Evolutionary conservation across 2,888 invertebrate species (phyloP), one percentile per base, ranked within the genome.

Genomic region (Gastrophysa polygoni): DNA sequence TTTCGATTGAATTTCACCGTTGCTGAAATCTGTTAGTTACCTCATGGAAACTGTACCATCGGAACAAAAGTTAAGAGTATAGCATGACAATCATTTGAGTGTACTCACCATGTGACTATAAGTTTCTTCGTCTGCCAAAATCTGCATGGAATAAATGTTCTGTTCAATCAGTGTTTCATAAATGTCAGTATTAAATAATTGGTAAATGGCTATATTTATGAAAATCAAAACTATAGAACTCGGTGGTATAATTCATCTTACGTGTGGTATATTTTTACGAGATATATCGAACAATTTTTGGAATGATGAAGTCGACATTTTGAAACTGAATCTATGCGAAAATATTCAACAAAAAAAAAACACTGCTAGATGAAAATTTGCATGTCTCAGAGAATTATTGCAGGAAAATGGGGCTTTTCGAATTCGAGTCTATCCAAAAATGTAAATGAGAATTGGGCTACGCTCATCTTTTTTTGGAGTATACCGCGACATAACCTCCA

Each of bases 1-100:
- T 64, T 62, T 50, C 47, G 62, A 51, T 62, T 59, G 57, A 52
- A 64, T 43, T 61, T 48, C 49, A 59, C 56, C 38, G 4, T 54
- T 32, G 58, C 48, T 55, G 21, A 49, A 32, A 48, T 55, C 48
- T 51, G 59, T 63, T 10, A 68, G 67, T 68, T 66, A 68, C 64
- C 68, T n/a, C n/a, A n/a, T n/a, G n/a, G n/a, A 64, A 44, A 51
- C 46, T 63, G 56, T 52, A n/a, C 50, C 14, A 16, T 28, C n/a
- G 32, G 16, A 17, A 24, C 14, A 43, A 54, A 32, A 11, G 10
- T 11, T 2, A 38, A 38, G 11, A n/a, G 14, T 4, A 38, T 14
- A 38, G 38, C 7, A 3, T 38, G 38, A 38, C 38, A 38, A 38
- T 38, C 38, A 38, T 24, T 24, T 24, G 4, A 24, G 7, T n/a